These are phyloP conservation scores for Plebejus melissa DNA, from an alignment of 2,888 invertebrate species.

Conservation along the genomic window DNA sequence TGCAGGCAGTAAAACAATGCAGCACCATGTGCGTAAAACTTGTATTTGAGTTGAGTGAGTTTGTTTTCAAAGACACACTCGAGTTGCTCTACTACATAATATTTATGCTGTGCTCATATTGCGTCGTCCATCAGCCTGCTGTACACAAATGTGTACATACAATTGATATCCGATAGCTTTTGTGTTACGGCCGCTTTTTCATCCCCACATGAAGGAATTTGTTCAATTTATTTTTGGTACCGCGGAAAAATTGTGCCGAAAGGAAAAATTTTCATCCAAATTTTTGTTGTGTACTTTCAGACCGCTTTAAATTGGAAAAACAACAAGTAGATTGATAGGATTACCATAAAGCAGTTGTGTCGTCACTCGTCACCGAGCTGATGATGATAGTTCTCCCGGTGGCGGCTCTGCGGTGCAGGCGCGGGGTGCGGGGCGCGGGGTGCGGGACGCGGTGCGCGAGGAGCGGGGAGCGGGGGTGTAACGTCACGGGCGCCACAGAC, in stretches of 20 bases:
- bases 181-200: conserved; percentile 8
- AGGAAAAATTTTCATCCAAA: neutral
- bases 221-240: neutral
- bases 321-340: too few species aligned
- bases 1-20: too few species aligned
- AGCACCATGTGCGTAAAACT: too few species aligned
- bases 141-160: conserved; percentile 11
- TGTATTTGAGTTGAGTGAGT: neutral
- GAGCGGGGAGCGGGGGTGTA: neutral
- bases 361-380: neutral
- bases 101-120: neutral
- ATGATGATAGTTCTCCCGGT: neutral
- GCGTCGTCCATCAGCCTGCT: neutral
- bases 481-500: conserved; percentile 1
- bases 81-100: neutral
- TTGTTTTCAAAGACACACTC: too few species aligned
- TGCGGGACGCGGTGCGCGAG: neutral
- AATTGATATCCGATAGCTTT: conserved; percentile 15
- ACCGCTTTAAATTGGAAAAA: neutral
- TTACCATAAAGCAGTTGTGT: too few species aligned
- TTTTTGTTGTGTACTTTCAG: neutral
- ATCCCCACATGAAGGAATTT: neutral
- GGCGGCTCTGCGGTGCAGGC: neutral
- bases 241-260: neutral
- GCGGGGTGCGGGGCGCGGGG: neutral